Conservation (phyloP, 2,113 vertebrate species). For the Sceloporus undulatus region DNA sequence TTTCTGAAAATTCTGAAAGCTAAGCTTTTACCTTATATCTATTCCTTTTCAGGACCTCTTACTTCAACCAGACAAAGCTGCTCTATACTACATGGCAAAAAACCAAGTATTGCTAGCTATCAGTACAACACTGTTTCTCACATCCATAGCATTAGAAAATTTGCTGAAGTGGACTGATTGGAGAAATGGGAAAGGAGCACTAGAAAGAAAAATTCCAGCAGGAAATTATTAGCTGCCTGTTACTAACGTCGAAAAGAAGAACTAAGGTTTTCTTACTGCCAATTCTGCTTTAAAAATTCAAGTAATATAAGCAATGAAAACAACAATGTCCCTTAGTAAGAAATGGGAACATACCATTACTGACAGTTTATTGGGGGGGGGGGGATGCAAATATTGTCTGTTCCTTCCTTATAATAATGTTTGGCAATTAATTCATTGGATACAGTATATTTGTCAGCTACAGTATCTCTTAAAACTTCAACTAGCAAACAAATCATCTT, state of each 20-base stretch:
- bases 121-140: background rate
- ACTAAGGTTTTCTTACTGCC: background rate
- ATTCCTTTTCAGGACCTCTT: background rate
- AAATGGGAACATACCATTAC: background rate
- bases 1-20: background rate
- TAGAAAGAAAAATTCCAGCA: background rate
- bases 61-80: background rate
- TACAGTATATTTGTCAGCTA: constrained; percentile 36
- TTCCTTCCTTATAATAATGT: constrained; percentile 34
- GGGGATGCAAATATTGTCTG: background rate
- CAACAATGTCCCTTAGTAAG: background rate
- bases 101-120: background rate
- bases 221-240: background rate
- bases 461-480: constrained; percentile 57
- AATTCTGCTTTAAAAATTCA: background rate
- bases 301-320: background rate
- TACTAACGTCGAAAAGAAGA: background rate
- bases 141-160: background rate
- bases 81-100: background rate
- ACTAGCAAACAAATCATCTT: constrained; percentile 57
- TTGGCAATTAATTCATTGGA: constrained; percentile 43
- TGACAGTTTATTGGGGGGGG: fast-evolving
- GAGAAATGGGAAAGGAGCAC: no score
- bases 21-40: background rate
- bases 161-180: background rate